These are phyloP conservation scores for Channa maculata DNA, from an alignment of 2,113 vertebrate genomes.

Conservation along the genomic window DNA sequence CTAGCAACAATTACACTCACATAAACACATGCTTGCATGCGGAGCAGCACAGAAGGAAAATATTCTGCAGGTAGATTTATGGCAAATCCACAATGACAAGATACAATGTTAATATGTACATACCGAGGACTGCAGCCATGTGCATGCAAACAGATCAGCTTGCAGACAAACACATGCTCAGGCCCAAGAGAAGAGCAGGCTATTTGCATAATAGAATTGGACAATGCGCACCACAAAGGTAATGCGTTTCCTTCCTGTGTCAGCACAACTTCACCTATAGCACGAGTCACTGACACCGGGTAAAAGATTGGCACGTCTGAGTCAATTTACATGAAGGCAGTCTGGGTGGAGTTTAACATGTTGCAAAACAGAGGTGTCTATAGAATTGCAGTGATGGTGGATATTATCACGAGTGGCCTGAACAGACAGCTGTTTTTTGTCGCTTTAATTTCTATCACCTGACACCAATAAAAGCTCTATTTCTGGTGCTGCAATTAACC, in stretches of 20 bases:
- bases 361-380: neutral
- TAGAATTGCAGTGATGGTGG: no score
- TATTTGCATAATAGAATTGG: slow-evolving; percentile 72
- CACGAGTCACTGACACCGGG: slow-evolving; percentile 22
- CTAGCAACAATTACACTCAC: slow-evolving; percentile 17
- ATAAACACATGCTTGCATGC: neutral
- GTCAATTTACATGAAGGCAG: slow-evolving; percentile 33
- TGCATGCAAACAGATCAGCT: no score
- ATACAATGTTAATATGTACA: slow-evolving; percentile 52
- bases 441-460: no score
- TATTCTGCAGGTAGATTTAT: slow-evolving; percentile 57
- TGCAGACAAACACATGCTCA: neutral
- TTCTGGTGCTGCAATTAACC: no score
- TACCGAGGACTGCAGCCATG: neutral
- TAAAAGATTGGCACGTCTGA: slow-evolving; percentile 53
- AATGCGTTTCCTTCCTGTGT: slow-evolving; percentile 59
- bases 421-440: no score
- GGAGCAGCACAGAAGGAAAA: slow-evolving; percentile 20
- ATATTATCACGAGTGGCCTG: no score
- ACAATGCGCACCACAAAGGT: slow-evolving; percentile 49
- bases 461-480: neutral
- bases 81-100: slow-evolving; percentile 63
- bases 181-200: slow-evolving; percentile 7
- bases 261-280: slow-evolving; percentile 53
- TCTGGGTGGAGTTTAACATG: slow-evolving; percentile 10